phyloP scores from a whole-genome alignment of 2,113 vertebrate genomes.

The Petrocephalus microphthalmus region DNA sequence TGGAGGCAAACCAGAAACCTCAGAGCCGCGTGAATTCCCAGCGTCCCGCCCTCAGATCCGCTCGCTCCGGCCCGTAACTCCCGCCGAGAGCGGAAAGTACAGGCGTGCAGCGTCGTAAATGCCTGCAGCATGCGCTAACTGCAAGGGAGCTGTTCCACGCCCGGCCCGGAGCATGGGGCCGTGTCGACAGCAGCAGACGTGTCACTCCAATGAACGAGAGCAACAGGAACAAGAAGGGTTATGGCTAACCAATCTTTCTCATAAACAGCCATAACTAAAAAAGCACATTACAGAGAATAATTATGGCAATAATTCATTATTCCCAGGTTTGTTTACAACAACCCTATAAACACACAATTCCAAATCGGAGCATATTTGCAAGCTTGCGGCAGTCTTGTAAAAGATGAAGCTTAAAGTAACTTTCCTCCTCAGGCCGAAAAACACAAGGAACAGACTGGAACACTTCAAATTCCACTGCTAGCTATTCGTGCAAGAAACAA shows the following conservation, averaged over 20 bases:
- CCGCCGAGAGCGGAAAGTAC: constrained; percentile 19
- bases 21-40: constrained; percentile 19
- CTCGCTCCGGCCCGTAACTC: constrained; percentile 24
- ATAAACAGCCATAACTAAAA: neutral
- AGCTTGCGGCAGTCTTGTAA: neutral
- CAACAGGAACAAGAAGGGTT: neutral
- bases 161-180: neutral
- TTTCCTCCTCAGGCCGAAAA: neutral
- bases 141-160: constrained; percentile 29
- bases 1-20: constrained; percentile 40
- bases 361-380: neutral
- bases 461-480: neutral
- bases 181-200: neutral
- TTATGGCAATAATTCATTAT: neutral
- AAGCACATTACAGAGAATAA: neutral
- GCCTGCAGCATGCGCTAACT: constrained; percentile 46
- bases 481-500: neutral
- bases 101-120: constrained; percentile 36
- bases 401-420: neutral
- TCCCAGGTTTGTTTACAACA: neutral
- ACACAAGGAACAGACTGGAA: neutral
- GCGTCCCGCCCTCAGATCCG: constrained; percentile 18
- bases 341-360: neutral
- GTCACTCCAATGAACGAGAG: neutral
- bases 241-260: neutral